These are phyloP conservation scores for Odocoileus hemionus DNA, from an alignment of 2,113 vertebrate species.

Conservation along the genomic window DNA sequence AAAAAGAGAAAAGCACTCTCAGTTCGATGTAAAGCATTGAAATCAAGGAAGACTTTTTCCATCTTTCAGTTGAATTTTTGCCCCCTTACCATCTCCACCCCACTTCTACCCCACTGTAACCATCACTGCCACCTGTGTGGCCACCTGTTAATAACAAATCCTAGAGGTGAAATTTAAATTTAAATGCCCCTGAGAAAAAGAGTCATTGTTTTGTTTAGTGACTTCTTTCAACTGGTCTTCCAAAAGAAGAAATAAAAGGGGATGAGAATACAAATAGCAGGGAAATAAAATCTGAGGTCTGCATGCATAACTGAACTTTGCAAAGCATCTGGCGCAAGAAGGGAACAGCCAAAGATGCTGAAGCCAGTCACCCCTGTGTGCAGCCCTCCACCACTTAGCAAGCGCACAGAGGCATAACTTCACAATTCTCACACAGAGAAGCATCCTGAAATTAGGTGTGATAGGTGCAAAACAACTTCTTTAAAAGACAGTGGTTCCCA, in stretches of 20 bases:
- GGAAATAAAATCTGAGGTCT: background rate
- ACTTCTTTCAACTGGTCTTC: constrained; percentile 1
- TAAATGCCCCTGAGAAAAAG: background rate
- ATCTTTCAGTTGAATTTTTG: background rate
- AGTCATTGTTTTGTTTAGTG: background rate
- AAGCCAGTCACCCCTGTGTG: background rate
- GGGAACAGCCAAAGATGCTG: background rate
- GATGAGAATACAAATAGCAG: background rate
- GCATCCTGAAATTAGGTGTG: background rate
- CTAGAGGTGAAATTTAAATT: background rate
- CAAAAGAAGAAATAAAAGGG: background rate
- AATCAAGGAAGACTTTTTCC: background rate
- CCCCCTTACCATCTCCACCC: background rate
- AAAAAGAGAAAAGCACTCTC: background rate
- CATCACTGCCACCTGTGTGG: background rate
- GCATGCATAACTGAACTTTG: background rate
- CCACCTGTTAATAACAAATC: background rate
- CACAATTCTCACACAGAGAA: background rate
- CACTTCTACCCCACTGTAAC: background rate
- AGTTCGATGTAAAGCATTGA: background rate
- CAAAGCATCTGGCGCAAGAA: background rate
- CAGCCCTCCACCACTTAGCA: background rate
- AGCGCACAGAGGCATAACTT: background rate
- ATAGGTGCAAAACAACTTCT: background rate
- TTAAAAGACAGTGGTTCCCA: background rate